These are phyloP conservation scores for Etheostoma nigrum DNA, from an alignment of 2,797 vertebrate species.

Conservation along the genomic window DNA sequence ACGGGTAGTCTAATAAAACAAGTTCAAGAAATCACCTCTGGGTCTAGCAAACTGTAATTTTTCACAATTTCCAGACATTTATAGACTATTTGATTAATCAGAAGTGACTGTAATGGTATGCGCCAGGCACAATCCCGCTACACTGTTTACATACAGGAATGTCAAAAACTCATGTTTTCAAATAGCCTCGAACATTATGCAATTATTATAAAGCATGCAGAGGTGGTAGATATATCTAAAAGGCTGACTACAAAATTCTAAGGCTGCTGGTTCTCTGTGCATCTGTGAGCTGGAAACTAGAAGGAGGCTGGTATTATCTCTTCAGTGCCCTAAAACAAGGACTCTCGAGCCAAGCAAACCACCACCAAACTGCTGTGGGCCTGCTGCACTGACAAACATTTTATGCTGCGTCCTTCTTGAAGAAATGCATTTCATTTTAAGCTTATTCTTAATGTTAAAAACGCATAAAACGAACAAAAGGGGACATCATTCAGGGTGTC, in stretches of 20 bases:
- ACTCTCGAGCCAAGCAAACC: slow-evolving; percentile 19
- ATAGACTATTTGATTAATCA: neutral
- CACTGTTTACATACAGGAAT: slow-evolving; percentile 12
- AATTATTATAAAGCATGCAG: slow-evolving; percentile 10
- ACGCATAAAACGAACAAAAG: neutral
- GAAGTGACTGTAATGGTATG: neutral
- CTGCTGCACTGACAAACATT: slow-evolving; percentile 27
- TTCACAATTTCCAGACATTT: neutral
- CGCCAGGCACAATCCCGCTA: neutral
- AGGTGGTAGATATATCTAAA: slow-evolving; percentile 12
- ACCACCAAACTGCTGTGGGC: slow-evolving; percentile 12
- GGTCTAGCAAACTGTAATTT: neutral
- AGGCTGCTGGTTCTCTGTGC: neutral
- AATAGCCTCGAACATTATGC: slow-evolving; percentile 3
- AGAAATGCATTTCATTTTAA: neutral
- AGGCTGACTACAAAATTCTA: slow-evolving; percentile 24
- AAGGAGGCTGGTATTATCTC: slow-evolving; percentile 13
- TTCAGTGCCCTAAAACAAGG: slow-evolving; percentile 29
- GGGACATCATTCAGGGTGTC: slow-evolving; percentile 17
- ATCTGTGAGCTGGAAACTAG: slow-evolving; percentile 2
- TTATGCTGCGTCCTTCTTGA: slow-evolving; percentile 16
- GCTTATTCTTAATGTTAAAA: neutral
- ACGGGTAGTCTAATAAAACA: neutral
- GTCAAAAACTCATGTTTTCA: slow-evolving; percentile 11
- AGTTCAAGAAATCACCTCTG: neutral